Evolutionary conservation across 2,888 invertebrate genomes (phyloP), one percentile per base, ranked within the genome.

Genomic region (Eupelmus urozonus): DNA sequence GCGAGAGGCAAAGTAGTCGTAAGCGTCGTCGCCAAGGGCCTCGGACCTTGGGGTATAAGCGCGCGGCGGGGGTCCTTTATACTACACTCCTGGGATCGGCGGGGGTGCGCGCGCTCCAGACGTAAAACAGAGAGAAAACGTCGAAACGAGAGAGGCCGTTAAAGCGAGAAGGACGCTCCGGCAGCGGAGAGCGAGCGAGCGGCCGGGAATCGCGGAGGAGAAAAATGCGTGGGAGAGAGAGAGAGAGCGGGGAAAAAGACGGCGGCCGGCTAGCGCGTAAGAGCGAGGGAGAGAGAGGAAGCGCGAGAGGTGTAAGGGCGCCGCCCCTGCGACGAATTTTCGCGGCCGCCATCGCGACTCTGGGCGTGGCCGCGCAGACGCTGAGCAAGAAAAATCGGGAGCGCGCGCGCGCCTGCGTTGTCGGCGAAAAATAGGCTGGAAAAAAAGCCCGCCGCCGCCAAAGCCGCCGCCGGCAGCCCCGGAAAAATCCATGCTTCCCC

Each of bases 351-450:
- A 88, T 88, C 87, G 87, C 87, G 82, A 83, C 83, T 79, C 81
- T 84, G 42, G 88, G 88, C 88, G 88, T 88, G 88, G 88, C 87
- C 85, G 88, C 88, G 88, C 88, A 88, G 88, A 88, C 88, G 88
- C 88, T 87, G 76, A 76, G 82, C 40, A 77, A 80, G 77, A 80
- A 80, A 80, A 80, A 80, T 77, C 71, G 53, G 23, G 53, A 57
- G 62, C 51, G 65, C 53, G 13, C 25, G 72, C 60, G 25, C 42
- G 53, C 53, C n/a, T n/a, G 77, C 71, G 60, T 34, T 59, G 62
- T 57, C 78, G 81, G 81, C 79, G 83, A 84, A 84, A 82, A 83
- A 84, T 82, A 81, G 81, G 79, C 83, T 75, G 82, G 9, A 34
- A 9, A 34, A 9, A 34, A 34, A 34, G 34, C n/a, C n/a, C 34